Base-by-base conservation (phyloP, 2,113 vertebrate species). In the Gymnorhina tibicen region DNA sequence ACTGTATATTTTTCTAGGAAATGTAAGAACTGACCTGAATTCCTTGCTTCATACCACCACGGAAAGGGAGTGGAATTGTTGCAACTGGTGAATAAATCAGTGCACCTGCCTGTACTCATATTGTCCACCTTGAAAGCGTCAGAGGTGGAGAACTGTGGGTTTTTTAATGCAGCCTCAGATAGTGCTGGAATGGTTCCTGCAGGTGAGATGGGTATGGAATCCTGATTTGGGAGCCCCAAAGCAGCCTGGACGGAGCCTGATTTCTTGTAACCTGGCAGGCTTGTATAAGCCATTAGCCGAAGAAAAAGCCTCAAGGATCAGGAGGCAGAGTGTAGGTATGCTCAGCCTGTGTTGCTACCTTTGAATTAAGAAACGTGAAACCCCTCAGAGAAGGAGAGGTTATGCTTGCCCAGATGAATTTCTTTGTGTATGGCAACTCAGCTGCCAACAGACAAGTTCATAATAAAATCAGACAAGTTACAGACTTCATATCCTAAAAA, bases 241-340 rank as follows among this genome's bases (percentile, higher is more conserved):
- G 21, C 37, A 70, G 50, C n/a, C 41, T 60, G 66, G 49, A 39
- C 26, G 39, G 26, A 69, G 12, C 16, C 70, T n/a, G 33, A 30
- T 69, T 21, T 16, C 66, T 69, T 42, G 37, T 59, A 37, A 68
- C 9, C 17, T 60, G 37, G 55, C 50, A 79, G 67, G 35, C 17
- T 66, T 70, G 33, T 41, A 9, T 2, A 7, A 58, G 7, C 46
- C 58, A 5, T n/a, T 21, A 60, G 47, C n/a, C 42, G 56, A 52
- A 47, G 0, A 4, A 59, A 35, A 66, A 42, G 35, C n/a, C 35
- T 35, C 14, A 26, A 35, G 35, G 44, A 30, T 1, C 0, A 6
- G 55, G 27, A 52, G 22, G 33, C 3, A 21, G 60, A 63, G 14
- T 1, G 1, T 26, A 33, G 49, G 26, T 27, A 14, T 44, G 32